Evolutionary conservation across 2,113 vertebrate genomes (phyloP), one percentile per base, ranked within the genome.

Genomic region (Phaethornis superciliosus): DNA sequence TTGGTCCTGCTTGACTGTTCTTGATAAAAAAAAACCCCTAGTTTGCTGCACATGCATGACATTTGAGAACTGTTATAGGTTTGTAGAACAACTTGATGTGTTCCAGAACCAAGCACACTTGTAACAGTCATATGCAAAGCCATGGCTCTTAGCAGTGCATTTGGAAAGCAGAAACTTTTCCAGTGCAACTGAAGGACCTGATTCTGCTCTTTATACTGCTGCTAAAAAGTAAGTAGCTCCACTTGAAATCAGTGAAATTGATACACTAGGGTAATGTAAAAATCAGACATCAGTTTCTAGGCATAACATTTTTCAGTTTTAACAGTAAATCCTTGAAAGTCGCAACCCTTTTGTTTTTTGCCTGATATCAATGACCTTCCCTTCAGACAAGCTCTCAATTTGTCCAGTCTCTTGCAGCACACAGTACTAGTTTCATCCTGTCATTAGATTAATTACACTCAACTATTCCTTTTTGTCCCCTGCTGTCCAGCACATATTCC

Each of bases 131-230:
- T 54, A 13, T 46, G 59, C 51, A 91, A 91, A 88, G 22, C 58
- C 20, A 3, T 70, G 76, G 67, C 27, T 74, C 52, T 80, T 60
- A 72, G n/a, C 0, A 1, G 58, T 76, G 70, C 24, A 4, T 55
- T 86, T 84, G 59, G 70, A 90, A 94, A 80, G 22, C 46, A 67
- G 12, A 26, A 85, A 37, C 35, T 72, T 94, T 95, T 80, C 55
- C 60, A 81, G 30, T 44, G 55, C 55, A 70, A 33, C 49, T 33
- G 49, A 32, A 82, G 52, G 22, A 85, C 58, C 28, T 2, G 10
- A 5, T 88, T 94, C 72, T 90, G 26, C 44, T 81, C 28, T 81
- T 59, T 32, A 22, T 42, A n/a, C 11, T 59, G 28, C 68, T 0
- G 1, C 75, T 9, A 24, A 47, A 88, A 80, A 63, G 18, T 37